Base-by-base conservation (phyloP, 2,888 invertebrate genomes). In the Keiferia lycopersicella region DNA sequence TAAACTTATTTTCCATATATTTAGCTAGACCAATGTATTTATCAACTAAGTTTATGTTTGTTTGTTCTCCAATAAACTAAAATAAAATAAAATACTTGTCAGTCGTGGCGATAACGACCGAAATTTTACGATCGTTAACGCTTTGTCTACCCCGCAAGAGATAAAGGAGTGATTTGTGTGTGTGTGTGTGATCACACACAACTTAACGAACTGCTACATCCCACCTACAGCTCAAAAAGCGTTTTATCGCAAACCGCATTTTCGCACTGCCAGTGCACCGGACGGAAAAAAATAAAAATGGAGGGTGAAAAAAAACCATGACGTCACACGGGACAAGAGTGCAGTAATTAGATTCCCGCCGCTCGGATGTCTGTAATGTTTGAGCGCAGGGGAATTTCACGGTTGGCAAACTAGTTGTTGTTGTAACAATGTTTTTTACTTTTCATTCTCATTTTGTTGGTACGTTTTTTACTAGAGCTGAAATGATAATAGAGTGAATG, bases 271-370 rank as follows among this genome's bases (percentile, higher is more conserved):
- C 16, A 56, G 56, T 53, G 26, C 53, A 56, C 30, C 34, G 26
- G n/a, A 26, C 56, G 51, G 34, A 34, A 34, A 26, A 56, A 56
- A 34, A n/a, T 34, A 22, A 22, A 53, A 53, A 53, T 18, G 14
- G 22, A 10, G 8, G 20, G 18, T 0, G 2, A 22, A 56, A 58
- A 20, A 58, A 58, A 58, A 38, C 16, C 18, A 14, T 58, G 58
- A 58, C 58, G 58, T 58, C 58, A 58, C 58, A 18, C 7, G 58
- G 20, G 58, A 58, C 58, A 58, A 18, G 56, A 56, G 56, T 38
- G 58, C 38, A 58, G 58, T 58, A 58, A 58, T 58, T 58, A 58
- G 58, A 58, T 58, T 58, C 58, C 58, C 39, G 38, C 10, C 39
- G 26, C 34, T n/a, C 56, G 56, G 58, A 20, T 58, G 38, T 39